A percentile compares a stretch with the other conserved stretches of the same genome.
Evolutionary conservation across 2,888 invertebrate species (phyloP).

Genomic region (Chrysomela aeneicollis): DNA sequence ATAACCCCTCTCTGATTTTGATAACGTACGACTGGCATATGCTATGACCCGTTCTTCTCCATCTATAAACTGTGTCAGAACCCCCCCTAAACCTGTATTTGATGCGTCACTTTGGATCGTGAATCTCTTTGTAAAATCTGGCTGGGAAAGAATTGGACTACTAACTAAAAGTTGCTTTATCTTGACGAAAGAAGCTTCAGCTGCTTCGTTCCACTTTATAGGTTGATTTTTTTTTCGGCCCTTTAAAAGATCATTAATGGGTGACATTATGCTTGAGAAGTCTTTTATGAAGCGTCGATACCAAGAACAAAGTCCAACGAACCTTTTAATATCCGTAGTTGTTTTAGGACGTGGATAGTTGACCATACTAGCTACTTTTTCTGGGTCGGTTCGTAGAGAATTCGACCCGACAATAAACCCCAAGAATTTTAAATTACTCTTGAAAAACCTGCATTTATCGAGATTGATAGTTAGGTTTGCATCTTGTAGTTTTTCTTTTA

Average conservation of each 20-base stretch:
- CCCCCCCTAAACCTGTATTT: background rate
- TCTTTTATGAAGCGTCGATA: constrained; percentile 40
- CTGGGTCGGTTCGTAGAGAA: constrained; percentile 21
- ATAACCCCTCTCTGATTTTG: constrained; percentile 43
- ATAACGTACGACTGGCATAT: constrained; percentile 44
- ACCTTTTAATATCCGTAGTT: constrained; percentile 40
- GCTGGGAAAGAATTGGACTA: constrained; percentile 4
- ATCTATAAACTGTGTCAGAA: constrained; percentile 33
- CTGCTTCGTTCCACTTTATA: constrained; percentile 16
- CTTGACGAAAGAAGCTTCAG: background rate
- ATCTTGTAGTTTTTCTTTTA: constrained; percentile 10
- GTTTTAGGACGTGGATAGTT: constrained; percentile 41
- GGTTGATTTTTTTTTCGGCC: constrained; percentile 21
- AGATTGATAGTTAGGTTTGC: constrained; percentile 30
- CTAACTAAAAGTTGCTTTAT: constrained; percentile 16
- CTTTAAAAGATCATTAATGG: constrained; percentile 1
- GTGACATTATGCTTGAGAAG: background rate
- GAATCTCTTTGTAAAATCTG: constrained; percentile 13
- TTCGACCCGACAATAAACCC: constrained; percentile 28
- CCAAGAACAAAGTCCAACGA: constrained; percentile 37
- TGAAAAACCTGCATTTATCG: constrained; percentile 43
- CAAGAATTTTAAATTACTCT: constrained; percentile 24
- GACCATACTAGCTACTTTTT: constrained; percentile 33
- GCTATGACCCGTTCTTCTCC: constrained; percentile 43
- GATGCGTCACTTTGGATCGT: constrained; percentile 42